phyloP scores from a whole-genome alignment of 2,797 vertebrate genomes.

The Eulemur mongoz region DNA sequence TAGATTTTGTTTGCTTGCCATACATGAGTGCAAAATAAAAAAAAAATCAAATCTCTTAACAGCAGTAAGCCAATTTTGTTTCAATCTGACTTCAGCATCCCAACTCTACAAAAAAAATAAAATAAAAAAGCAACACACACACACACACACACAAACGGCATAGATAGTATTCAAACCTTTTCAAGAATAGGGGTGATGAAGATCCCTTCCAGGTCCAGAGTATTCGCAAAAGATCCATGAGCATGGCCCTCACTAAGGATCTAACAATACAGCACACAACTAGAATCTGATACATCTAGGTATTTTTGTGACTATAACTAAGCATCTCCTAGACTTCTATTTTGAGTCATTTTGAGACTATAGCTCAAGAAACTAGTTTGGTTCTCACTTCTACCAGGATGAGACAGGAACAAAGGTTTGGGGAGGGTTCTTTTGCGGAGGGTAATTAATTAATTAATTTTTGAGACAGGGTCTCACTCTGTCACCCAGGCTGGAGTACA shows the following conservation, averaged over 20 bases:
- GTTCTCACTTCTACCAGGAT: neutral
- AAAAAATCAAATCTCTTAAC: neutral
- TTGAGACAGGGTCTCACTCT: neutral
- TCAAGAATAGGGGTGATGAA: neutral
- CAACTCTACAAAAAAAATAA: neutral
- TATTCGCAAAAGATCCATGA: neutral
- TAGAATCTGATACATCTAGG: neutral
- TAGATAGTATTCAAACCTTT: neutral
- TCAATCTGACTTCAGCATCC: neutral
- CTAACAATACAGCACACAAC: neutral
- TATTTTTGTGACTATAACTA: neutral
- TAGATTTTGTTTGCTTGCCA: neutral
- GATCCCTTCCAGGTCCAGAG: neutral
- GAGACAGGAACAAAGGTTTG: neutral
- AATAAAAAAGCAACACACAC: neutral
- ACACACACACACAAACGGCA: neutral
- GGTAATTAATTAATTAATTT: neutral
- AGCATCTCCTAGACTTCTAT: neutral
- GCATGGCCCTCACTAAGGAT: neutral
- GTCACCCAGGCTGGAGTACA: neutral
- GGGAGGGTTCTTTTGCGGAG: neutral
- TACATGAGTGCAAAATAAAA: neutral
- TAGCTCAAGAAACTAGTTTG: neutral
- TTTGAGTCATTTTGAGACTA: neutral
- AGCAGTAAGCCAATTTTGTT: neutral